These are phyloP conservation scores for Augiades crinisus DNA, from an alignment of 2,888 invertebrate genomes.

Conservation along the genomic window DNA sequence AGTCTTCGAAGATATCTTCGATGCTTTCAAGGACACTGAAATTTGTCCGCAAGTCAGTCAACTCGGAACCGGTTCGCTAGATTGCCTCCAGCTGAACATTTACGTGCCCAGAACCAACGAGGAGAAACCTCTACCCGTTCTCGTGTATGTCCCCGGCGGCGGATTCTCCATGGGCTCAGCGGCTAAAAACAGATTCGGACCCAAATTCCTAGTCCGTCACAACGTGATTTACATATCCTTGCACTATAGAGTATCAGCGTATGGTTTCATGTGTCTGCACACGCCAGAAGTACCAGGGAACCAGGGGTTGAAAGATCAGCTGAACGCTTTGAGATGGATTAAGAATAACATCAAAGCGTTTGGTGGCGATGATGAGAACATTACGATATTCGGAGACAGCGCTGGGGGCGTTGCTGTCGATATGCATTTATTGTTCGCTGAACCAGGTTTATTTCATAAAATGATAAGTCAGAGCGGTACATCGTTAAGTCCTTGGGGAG, in stretches of 20 bases:
- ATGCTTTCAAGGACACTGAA: no score
- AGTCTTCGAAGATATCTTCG: conserved; percentile 44
- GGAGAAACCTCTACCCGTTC: conserved; percentile 44
- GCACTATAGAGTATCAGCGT: conserved; percentile 56
- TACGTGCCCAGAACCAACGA: conserved; percentile 49
- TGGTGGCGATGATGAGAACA: no score
- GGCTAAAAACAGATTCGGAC: conserved; percentile 43
- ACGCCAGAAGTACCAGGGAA: conserved; percentile 49
- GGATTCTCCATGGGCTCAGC: conserved; percentile 42
- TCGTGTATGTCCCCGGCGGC: conserved; percentile 57
- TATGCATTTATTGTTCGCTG: conserved; percentile 45
- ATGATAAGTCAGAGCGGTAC: no score
- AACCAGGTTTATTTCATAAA: no score
- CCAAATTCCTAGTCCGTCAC: conserved; percentile 46
- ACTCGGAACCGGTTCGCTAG: conserved; percentile 47
- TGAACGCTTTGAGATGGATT: no score
- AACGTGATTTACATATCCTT: conserved; percentile 53
- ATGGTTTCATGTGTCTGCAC: no score
- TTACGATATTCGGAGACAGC: conserved; percentile 56
- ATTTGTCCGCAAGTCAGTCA: no score
- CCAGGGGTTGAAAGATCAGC: no score
- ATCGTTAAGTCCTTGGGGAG: no score
- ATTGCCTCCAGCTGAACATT: conserved; percentile 54
- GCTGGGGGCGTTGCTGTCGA: conserved; percentile 50
- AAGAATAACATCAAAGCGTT: no score